Evolutionary conservation across 2,113 vertebrate species (phyloP).

Genomic region (Cettia cetti): DNA sequence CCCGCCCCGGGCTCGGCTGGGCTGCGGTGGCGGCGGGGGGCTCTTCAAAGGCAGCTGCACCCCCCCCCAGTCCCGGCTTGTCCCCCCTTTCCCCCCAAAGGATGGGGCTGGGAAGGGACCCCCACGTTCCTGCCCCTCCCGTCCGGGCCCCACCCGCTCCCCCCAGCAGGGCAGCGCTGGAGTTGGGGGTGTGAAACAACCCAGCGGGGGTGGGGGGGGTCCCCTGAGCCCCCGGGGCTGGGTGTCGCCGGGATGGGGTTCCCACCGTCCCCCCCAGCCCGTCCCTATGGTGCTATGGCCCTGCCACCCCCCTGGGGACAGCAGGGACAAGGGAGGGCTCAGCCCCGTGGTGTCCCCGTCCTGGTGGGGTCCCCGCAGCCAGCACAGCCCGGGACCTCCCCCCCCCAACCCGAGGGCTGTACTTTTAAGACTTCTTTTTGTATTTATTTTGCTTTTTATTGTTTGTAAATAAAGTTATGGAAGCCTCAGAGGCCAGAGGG

Average conservation of each 20-base stretch:
- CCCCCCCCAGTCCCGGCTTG: no score
- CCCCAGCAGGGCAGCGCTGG: not conserved
- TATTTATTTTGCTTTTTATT: slow-evolving; percentile 66
- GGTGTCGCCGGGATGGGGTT: not conserved
- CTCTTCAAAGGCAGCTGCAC: not conserved
- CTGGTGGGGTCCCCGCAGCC: not conserved
- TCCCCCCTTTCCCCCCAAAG: not conserved
- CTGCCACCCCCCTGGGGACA: not conserved
- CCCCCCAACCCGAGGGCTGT: not conserved
- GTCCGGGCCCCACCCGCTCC: no score
- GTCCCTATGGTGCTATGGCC: slow-evolving; percentile 25
- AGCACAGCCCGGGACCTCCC: not conserved
- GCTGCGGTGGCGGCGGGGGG: not conserved
- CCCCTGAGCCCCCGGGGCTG: not conserved
- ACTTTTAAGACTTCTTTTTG: slow-evolving; percentile 4
- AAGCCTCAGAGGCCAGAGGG: not conserved
- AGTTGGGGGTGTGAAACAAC: no score
- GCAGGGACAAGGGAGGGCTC: not conserved
- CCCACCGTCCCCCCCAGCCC: not conserved
- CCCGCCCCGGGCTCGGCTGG: not conserved
- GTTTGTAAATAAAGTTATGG: slow-evolving; percentile 53
- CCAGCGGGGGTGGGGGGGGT: accelerated
- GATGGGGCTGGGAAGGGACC: not conserved
- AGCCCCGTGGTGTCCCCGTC: not conserved
- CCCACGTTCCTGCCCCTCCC: not conserved